Evolutionary conservation across 2,113 vertebrate genomes (phyloP).

Genomic region (Parotia lawesii): DNA sequence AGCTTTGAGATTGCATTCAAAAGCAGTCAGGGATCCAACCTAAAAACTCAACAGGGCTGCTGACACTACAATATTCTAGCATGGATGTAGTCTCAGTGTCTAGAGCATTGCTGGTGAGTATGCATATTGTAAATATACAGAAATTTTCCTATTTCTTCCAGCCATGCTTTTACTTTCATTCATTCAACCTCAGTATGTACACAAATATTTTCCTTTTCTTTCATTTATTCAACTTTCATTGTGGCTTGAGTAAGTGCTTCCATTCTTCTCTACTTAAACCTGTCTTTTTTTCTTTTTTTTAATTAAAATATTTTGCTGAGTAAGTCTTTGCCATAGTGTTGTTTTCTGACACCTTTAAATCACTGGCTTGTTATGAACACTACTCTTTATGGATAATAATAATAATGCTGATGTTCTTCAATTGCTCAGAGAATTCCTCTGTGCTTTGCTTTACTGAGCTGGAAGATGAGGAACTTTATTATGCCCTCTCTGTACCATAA

Average conservation of each 20-base stretch:
- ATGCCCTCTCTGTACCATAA: not conserved
- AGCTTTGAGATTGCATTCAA: not conserved
- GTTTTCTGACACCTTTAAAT: constrained; percentile 27
- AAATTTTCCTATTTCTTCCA: not conserved
- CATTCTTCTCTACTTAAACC: not conserved
- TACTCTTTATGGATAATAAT: not conserved
- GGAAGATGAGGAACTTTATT: constrained; percentile 39
- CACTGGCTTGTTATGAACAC: not conserved
- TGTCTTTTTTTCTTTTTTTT: not conserved
- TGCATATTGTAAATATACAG: not conserved
- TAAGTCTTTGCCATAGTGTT: not conserved
- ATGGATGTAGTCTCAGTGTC: not conserved
- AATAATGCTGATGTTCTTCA: not conserved
- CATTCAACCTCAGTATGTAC: not conserved
- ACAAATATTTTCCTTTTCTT: not conserved
- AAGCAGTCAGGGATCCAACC: not conserved
- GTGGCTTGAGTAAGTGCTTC: not conserved
- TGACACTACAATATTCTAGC: not conserved
- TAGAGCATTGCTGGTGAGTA: not conserved
- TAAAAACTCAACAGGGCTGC: not conserved
- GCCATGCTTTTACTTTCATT: not conserved
- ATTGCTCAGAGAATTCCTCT: not conserved
- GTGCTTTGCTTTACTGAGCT: constrained; percentile 43
- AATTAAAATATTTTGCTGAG: not conserved
- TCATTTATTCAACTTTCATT: not conserved